Conservation (phyloP, 1,140 invertebrate genomes). For the Thaumetopoea pityocampa region DNA sequence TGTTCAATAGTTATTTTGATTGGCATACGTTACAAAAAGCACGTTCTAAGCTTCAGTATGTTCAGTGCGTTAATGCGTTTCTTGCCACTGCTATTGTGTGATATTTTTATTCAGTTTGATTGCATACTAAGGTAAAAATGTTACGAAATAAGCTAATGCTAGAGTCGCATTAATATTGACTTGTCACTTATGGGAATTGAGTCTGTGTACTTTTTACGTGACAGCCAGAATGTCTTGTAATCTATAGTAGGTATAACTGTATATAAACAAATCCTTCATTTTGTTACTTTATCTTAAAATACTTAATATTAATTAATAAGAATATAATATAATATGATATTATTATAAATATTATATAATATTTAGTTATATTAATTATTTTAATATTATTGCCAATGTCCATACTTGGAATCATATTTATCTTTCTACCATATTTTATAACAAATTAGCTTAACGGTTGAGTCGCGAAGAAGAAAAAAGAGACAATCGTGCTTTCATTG, state of each 20-base stretch:
- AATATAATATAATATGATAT: too few relatives aligned
- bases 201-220: slow-evolving; percentile 1
- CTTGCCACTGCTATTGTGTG: slow-evolving; percentile 11
- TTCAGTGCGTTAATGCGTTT: slow-evolving; percentile 7
- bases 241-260: background rate
- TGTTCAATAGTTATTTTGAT: slow-evolving; percentile 17
- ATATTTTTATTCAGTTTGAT: slow-evolving; percentile 9
- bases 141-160: background rate
- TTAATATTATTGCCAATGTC: too few relatives aligned
- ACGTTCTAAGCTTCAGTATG: slow-evolving; percentile 1
- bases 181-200: slow-evolving; percentile 5
- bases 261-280: slow-evolving; percentile 10
- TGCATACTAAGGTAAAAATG: slow-evolving; percentile 4
- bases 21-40: slow-evolving; percentile 13
- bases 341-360: too few relatives aligned
- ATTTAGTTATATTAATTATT: too few relatives aligned
- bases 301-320: too few relatives aligned
- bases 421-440: too few relatives aligned
- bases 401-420: too few relatives aligned
- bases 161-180: background rate
- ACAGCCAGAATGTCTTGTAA: background rate
- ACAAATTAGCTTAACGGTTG: too few relatives aligned
- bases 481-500: too few relatives aligned
- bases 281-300: too few relatives aligned
- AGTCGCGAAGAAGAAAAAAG: too few relatives aligned